Evolutionary conservation across 2,797 vertebrate genomes (phyloP), one percentile per base, ranked within the genome.

Genomic region (Ctenosaura bakeri): DNA sequence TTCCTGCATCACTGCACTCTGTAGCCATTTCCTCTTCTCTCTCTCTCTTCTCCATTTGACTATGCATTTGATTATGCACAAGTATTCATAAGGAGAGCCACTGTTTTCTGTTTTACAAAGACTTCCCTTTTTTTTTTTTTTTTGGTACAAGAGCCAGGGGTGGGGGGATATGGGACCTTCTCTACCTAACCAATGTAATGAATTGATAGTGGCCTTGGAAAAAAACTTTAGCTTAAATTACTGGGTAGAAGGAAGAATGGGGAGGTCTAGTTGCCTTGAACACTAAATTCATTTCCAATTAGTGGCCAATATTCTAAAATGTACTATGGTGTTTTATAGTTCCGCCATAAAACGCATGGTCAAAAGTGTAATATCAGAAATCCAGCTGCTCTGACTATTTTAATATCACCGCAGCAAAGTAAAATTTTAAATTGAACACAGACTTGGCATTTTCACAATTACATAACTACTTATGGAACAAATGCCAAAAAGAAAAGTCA

Each of bases 231-330:
- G 89, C 3, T 52, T 85, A 88, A 89, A 92, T 4, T 0, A 8
- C 76, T 16, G 64, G 42, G 2, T 12, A 83, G 73, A 88, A 50
- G 73, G 86, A 93, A 24, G 29, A 38, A n/a, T n/a, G 18, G 66
- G 87, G 81, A 77, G 88, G 81, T 89, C 86, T 64, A 26, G 6
- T 74, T 69, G 62, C 74, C 35, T 42, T 71, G 73, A 86, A 92
- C 90, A 22, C 2, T 50, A 46, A 93, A 93, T 81, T 95, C 82
- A 88, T 92, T 84, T 87, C 2, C 1, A 93, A 81, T 89, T 90
- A 93, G 88, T 86, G 73, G 86, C 50, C 56, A 80, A 86, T 89
- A 35, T 18, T 86, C 90, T 88, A 92, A 88, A 89, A 91, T 84
- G 77, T 83, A 88, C 62, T 85, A 79, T 9, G 76, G 91, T 9